These are phyloP conservation scores for Choloepus hoffmanni DNA, from an alignment of 2,113 vertebrate genomes.

Conservation along the genomic window DNA sequence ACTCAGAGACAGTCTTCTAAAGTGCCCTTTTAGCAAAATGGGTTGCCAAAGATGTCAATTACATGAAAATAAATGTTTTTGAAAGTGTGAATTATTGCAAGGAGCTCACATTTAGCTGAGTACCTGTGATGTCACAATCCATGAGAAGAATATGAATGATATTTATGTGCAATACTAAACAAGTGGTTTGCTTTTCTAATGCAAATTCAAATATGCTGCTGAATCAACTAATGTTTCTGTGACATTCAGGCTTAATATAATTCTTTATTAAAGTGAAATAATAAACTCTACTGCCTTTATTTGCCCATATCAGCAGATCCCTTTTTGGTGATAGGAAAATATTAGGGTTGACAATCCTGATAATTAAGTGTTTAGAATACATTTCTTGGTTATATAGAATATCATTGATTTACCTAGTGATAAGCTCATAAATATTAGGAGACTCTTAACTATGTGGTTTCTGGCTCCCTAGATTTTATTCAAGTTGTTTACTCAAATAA, in stretches of 20 bases:
- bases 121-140: constrained; percentile 46
- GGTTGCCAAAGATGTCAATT: constrained; percentile 30
- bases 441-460: neutral
- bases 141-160: constrained; percentile 8
- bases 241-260: constrained; percentile 42
- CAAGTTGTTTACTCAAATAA: constrained; percentile 7
- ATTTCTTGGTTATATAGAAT: neutral
- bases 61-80: constrained; percentile 58
- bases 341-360: constrained; percentile 31
- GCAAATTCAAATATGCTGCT: constrained; percentile 65
- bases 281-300: constrained; percentile 47
- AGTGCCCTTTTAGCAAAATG: neutral
- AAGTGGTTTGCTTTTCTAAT: constrained; percentile 60
- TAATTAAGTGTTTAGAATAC: constrained; percentile 36
- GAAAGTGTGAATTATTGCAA: constrained; percentile 17
- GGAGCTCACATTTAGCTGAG: constrained; percentile 44
- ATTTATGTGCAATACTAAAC: constrained; percentile 39
- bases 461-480: neutral
- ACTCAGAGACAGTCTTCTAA: neutral
- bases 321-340: constrained; percentile 15
- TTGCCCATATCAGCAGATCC: neutral
- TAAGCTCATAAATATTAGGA: neutral
- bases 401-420: neutral
- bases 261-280: constrained; percentile 60
- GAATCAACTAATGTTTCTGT: constrained; percentile 48